A percentile compares a stretch with the other conserved stretches of the same genome.
Conservation (phyloP, 2,797 vertebrate species). For the Melanotaenia maccullochi region DNA sequence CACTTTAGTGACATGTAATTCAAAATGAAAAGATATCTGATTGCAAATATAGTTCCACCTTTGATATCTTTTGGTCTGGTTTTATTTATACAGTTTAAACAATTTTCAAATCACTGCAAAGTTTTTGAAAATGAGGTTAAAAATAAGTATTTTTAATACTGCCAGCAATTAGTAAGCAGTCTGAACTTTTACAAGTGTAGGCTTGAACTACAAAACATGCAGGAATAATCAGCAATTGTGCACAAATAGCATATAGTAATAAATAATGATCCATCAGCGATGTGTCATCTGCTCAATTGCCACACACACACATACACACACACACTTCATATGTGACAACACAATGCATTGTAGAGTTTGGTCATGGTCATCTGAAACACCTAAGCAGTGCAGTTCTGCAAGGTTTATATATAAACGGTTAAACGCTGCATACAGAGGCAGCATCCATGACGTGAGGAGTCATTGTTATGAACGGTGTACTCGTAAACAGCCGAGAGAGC, state of each 20-base stretch:
- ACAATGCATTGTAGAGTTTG: not conserved
- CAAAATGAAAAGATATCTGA: too few species aligned
- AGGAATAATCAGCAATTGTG: not conserved
- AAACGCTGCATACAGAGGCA: conserved; percentile 5
- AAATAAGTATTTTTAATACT: not conserved
- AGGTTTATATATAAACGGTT: conserved; percentile 11
- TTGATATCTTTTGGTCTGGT: too few species aligned
- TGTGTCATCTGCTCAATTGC: too few species aligned
- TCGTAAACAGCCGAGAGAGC: conserved; percentile 5
- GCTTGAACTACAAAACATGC: not conserved
- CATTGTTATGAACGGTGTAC: conserved; percentile 24
- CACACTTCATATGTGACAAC: too few species aligned
- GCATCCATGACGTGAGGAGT: not conserved
- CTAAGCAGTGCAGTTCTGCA: not conserved
- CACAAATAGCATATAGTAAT: not conserved
- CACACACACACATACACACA: too few species aligned
- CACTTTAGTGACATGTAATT: too few species aligned
- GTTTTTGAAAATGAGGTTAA: not conserved
- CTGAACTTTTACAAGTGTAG: not conserved
- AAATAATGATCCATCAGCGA: not conserved
- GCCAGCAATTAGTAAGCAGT: not conserved
- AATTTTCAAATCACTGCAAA: not conserved
- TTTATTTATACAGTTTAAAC: not conserved
- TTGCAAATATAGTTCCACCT: too few species aligned
- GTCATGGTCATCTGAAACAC: not conserved